Evolutionary conservation across 2,888 invertebrate genomes (phyloP).

Genomic region (Apoda limacodes): DNA sequence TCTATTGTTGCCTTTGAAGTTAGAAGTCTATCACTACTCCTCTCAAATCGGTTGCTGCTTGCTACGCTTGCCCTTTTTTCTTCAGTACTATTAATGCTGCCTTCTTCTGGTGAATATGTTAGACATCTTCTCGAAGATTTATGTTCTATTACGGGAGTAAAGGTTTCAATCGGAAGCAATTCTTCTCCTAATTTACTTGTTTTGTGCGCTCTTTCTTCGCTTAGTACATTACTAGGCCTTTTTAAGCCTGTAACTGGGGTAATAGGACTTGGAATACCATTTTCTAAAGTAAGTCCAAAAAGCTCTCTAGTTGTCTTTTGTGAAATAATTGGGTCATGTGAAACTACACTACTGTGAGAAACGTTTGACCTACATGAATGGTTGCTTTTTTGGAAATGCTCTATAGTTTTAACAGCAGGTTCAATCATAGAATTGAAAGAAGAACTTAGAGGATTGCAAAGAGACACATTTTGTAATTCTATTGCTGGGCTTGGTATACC

Average conservation of each 20-base stretch:
- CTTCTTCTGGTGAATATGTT: slow-evolving; percentile 69
- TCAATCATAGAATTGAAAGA: slow-evolving; percentile 31
- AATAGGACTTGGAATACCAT: slow-evolving; percentile 65
- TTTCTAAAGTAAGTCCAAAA: slow-evolving; percentile 56
- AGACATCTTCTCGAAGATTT: slow-evolving; percentile 67
- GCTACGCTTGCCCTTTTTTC: slow-evolving; percentile 66
- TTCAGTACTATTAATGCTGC: slow-evolving; percentile 59
- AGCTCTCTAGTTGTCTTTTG: slow-evolving; percentile 43
- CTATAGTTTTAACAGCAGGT: slow-evolving; percentile 12
- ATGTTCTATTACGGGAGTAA: slow-evolving; percentile 58
- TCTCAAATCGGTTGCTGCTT: slow-evolving; percentile 55
- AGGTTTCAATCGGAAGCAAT: slow-evolving; percentile 39
- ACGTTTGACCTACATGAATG: slow-evolving; percentile 41
- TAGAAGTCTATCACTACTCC: slow-evolving; percentile 45
- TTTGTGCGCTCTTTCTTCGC: slow-evolving; percentile 56
- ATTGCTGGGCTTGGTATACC: slow-evolving; percentile 55
- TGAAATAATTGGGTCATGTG: slow-evolving; percentile 29
- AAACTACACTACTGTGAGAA: slow-evolving; percentile 54
- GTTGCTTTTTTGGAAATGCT: slow-evolving; percentile 17
- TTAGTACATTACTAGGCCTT: slow-evolving; percentile 49
- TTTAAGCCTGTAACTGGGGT: slow-evolving; percentile 53
- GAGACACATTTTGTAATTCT: slow-evolving; percentile 42
- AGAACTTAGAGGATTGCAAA: slow-evolving; percentile 40
- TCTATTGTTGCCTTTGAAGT: slow-evolving; percentile 71
- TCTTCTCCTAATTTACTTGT: slow-evolving; percentile 66